Evolutionary conservation across 2,888 invertebrate genomes (phyloP).

Genomic region (Oxytorus armatus): DNA sequence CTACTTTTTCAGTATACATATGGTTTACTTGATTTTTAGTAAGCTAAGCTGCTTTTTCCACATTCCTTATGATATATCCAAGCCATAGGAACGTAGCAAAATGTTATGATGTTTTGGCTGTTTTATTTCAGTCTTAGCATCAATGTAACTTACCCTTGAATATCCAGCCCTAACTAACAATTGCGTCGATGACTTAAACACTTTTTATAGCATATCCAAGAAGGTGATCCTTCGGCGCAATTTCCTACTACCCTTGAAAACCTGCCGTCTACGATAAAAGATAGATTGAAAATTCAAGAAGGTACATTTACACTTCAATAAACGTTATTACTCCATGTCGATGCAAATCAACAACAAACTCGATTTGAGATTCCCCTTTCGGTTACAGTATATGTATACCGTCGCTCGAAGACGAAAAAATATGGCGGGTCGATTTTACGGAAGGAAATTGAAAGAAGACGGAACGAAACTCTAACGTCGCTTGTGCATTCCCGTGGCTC

Average conservation of each 20-base stretch:
- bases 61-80: too few species aligned
- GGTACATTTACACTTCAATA: slow-evolving; percentile 78
- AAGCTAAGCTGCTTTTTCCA: too few species aligned
- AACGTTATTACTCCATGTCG: slow-evolving; percentile 77
- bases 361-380: slow-evolving; percentile 45
- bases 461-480: slow-evolving; percentile 7
- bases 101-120: too few species aligned
- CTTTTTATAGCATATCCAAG: not conserved
- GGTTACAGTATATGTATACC: slow-evolving; percentile 1
- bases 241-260: not conserved
- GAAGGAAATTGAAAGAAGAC: slow-evolving; percentile 14
- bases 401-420: slow-evolving; percentile 8
- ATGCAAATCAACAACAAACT: slow-evolving; percentile 76
- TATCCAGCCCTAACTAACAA: too few species aligned
- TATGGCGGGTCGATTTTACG: slow-evolving; percentile 31
- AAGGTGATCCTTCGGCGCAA: slow-evolving; percentile 9
- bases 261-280: slow-evolving; percentile 43
- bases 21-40: too few species aligned
- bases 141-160: too few species aligned
- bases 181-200: not conserved
- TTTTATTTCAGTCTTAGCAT: too few species aligned
- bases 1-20: too few species aligned
- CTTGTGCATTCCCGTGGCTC: slow-evolving; percentile 43
- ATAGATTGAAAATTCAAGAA: slow-evolving; percentile 74
- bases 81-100: too few species aligned